Percentiles rank a stretch among this genome's conserved stretches.
These are phyloP conservation scores for Planiliza haematocheilus DNA, from an alignment of 2,113 vertebrate species.

Conservation along the genomic window DNA sequence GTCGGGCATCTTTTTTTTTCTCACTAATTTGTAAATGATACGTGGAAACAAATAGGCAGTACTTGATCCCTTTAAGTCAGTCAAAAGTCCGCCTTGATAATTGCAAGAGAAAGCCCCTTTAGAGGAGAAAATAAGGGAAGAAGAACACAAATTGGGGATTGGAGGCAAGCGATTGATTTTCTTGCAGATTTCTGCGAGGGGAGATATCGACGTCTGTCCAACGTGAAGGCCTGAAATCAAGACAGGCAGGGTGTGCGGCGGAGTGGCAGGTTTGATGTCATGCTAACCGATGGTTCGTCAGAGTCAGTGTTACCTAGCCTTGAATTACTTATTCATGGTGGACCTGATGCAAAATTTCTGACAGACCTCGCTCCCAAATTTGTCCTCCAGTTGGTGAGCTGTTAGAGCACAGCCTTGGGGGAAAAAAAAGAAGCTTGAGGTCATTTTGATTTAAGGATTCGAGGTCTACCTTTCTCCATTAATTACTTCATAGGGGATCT, in stretches of 20 bases:
- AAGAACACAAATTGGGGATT: not conserved
- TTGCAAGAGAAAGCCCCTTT: conserved; percentile 10
- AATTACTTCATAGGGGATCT: conserved; percentile 18
- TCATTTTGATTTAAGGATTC: conserved; percentile 9
- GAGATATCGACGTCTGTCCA: conserved; percentile 29
- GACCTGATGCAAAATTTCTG: conserved; percentile 15
- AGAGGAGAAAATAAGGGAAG: not conserved
- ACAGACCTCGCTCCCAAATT: conserved; percentile 3
- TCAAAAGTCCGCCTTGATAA: not conserved
- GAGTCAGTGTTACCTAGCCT: conserved; percentile 5
- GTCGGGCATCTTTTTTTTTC: not conserved
- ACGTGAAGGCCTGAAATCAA: conserved; percentile 34
- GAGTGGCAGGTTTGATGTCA: conserved; percentile 43
- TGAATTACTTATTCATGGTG: conserved; percentile 40
- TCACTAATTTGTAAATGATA: not conserved
- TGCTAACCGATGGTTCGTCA: conserved; percentile 21
- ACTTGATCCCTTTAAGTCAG: not conserved
- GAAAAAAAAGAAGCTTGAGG: conserved; percentile 3
- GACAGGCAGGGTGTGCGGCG: not conserved
- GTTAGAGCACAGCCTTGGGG: conserved; percentile 16
- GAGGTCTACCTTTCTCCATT: not conserved
- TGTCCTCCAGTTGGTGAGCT: conserved; percentile 9
- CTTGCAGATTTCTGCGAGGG: conserved; percentile 19
- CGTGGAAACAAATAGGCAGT: not conserved
- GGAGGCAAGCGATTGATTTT: conserved; percentile 33